A percentile compares a stretch with the other conserved stretches of the same genome.
Conservation (phyloP, 2,113 vertebrate species). For the Ivindomyrus marchei region DNA sequence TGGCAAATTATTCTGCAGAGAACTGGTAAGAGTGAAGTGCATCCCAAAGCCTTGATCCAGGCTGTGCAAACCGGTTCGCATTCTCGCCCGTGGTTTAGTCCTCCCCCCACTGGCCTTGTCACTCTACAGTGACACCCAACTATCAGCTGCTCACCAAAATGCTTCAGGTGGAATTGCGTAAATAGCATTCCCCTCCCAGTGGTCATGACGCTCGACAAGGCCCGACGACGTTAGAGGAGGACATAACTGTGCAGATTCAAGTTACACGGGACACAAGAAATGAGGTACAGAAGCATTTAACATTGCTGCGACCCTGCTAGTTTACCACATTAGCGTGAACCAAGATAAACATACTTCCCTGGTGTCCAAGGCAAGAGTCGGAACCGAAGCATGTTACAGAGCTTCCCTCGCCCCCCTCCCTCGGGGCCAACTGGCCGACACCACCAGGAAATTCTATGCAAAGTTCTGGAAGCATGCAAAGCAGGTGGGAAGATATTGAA, state of each 20-base stretch:
- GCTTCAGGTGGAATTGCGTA: not conserved
- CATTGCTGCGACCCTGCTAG: not conserved
- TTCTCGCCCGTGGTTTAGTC: not conserved
- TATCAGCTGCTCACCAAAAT: not conserved
- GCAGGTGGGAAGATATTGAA: conserved; percentile 2
- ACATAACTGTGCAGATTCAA: not conserved
- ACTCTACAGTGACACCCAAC: not conserved
- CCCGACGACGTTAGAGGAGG: not conserved
- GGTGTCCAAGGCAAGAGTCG: not conserved
- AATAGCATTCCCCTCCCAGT: not conserved
- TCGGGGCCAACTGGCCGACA: not conserved
- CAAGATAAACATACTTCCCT: not conserved
- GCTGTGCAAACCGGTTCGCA: not conserved
- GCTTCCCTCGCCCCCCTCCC: not conserved
- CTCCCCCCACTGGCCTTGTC: not conserved
- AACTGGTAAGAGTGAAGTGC: not conserved
- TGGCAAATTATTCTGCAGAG: not conserved
- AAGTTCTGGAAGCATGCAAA: conserved; percentile 10
- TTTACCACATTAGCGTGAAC: not conserved
- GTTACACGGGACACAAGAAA: not conserved
- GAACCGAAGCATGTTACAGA: not conserved
- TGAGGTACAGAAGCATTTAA: not conserved
- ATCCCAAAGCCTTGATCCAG: not conserved
- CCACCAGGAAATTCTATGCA: conserved; percentile 10
- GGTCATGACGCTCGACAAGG: not conserved